A percentile compares a stretch with the other conserved stretches of the same genome.
Conservation (phyloP, 2,888 invertebrate species). For the Ctenicera cuprea region DNA sequence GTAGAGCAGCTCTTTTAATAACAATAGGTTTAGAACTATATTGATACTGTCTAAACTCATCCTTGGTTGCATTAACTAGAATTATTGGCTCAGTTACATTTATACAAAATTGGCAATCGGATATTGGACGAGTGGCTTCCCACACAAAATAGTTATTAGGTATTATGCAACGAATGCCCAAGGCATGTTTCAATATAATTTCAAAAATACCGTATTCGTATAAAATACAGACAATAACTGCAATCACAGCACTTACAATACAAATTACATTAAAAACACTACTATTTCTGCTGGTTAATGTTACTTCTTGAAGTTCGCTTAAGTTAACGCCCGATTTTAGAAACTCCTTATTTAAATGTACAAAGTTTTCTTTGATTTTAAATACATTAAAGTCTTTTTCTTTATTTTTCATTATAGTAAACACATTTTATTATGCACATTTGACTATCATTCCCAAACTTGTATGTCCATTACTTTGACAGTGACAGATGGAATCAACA, state of each 20-base stretch:
- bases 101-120: constrained; percentile 87
- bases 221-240: constrained; percentile 51
- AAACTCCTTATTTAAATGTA: constrained; percentile 60
- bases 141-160: constrained; percentile 90
- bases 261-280: constrained; percentile 25
- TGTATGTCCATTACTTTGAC: no score
- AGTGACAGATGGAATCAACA: not conserved
- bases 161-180: constrained; percentile 83
- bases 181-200: constrained; percentile 64
- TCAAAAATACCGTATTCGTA: constrained; percentile 55
- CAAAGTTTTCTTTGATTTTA: constrained; percentile 57
- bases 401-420: constrained; percentile 38
- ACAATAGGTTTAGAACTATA: constrained; percentile 88
- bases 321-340: constrained; percentile 60
- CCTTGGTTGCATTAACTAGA: constrained; percentile 80
- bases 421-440: constrained; percentile 16
- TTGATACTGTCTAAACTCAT: constrained; percentile 83
- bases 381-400: constrained; percentile 37
- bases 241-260: constrained; percentile 38
- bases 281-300: constrained; percentile 37
- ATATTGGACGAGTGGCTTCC: constrained; percentile 90
- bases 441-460: not conserved
- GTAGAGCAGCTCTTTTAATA: constrained; percentile 82
- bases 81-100: constrained; percentile 81
- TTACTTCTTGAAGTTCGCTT: constrained; percentile 58